Conservation (phyloP, 1,140 invertebrate genomes). For the Achroia grisella region DNA sequence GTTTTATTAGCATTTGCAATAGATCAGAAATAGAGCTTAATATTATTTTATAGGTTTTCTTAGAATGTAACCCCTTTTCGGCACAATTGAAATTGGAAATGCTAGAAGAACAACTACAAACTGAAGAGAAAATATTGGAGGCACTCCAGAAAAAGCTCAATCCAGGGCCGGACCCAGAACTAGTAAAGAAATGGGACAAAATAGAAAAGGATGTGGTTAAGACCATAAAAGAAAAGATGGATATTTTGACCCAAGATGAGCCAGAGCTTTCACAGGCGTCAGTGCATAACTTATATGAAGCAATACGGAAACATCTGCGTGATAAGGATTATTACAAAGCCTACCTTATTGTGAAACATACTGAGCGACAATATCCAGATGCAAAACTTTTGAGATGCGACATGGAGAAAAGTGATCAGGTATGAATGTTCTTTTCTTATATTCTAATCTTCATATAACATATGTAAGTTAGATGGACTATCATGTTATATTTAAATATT, state of each 20-base stretch:
- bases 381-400: constrained; percentile 61
- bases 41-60: constrained; percentile 71
- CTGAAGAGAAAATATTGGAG: constrained; percentile 75
- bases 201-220: constrained; percentile 51
- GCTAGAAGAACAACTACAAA: constrained; percentile 74
- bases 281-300: constrained; percentile 56
- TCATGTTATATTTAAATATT: constrained; percentile 11
- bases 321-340: constrained; percentile 65
- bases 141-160: constrained; percentile 74
- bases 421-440: constrained; percentile 11
- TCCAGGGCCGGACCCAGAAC: constrained; percentile 49
- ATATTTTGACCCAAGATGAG: constrained; percentile 62
- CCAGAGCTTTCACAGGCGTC: constrained; percentile 56
- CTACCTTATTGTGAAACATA: constrained; percentile 61
- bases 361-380: constrained; percentile 62
- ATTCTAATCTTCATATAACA: background rate
- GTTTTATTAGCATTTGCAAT: too few species aligned
- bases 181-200: constrained; percentile 61
- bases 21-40: too few species aligned
- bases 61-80: constrained; percentile 86
- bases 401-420: constrained; percentile 70
- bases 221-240: constrained; percentile 58
- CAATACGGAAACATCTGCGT: constrained; percentile 48
- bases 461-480: background rate
- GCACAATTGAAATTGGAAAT: constrained; percentile 76